These are phyloP conservation scores for Tapirus indicus DNA, from an alignment of 2,797 vertebrate genomes.

Conservation along the genomic window DNA sequence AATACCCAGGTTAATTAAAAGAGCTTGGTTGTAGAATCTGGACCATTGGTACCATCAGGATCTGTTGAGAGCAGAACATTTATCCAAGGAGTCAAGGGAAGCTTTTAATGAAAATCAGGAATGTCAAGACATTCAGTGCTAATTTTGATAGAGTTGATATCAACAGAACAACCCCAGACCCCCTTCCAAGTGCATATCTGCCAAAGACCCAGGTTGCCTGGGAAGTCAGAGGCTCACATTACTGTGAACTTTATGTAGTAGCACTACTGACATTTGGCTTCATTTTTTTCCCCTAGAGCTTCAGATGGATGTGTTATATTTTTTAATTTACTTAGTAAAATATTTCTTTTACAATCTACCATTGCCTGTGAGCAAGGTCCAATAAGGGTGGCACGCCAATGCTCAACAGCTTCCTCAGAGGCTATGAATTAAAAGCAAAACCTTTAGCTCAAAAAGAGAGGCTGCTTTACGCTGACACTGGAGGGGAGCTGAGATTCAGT, in stretches of 20 bases:
- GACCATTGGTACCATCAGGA: not conserved
- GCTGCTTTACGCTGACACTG: not conserved
- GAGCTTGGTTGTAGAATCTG: not conserved
- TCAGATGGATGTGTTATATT: not conserved
- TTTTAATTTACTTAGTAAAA: constrained; percentile 57
- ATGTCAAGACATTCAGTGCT: not conserved
- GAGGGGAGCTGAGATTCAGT: not conserved
- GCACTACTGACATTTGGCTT: not conserved
- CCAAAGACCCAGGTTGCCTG: not conserved
- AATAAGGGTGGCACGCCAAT: not conserved
- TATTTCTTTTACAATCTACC: not conserved
- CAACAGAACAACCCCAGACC: not conserved
- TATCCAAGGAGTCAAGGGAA: constrained; percentile 37
- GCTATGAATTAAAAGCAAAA: constrained; percentile 38
- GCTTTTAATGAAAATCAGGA: constrained; percentile 61
- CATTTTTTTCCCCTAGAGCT: not conserved
- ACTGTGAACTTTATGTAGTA: constrained; percentile 7
- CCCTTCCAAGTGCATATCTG: constrained; percentile 8
- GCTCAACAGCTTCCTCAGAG: not conserved
- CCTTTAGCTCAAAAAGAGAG: not conserved
- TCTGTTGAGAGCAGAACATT: not conserved
- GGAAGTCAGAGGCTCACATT: constrained; percentile 24
- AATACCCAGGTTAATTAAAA: constrained; percentile 45
- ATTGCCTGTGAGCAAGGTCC: constrained; percentile 19
- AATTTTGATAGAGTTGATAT: constrained; percentile 58